Evolutionary conservation across 2,797 vertebrate genomes (phyloP).

Genomic region (Chaenodraco wilsoni): DNA sequence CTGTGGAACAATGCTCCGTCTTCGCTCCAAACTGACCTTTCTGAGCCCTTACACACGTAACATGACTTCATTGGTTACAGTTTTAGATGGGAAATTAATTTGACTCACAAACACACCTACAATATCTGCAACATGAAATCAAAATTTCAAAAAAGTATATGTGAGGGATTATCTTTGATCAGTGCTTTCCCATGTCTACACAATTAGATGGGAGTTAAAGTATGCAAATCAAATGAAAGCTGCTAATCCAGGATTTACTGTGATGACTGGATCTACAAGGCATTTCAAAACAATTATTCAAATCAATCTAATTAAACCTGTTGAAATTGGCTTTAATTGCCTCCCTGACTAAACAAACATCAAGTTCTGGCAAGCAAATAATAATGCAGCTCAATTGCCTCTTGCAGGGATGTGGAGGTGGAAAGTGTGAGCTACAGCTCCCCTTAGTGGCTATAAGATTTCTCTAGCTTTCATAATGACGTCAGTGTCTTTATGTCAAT

Average conservation of each 20-base stretch:
- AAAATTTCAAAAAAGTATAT: slow-evolving; percentile 25
- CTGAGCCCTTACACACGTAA: slow-evolving; percentile 51
- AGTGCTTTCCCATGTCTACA: slow-evolving; percentile 31
- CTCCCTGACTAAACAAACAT: slow-evolving; percentile 79
- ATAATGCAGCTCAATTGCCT: slow-evolving; percentile 48
- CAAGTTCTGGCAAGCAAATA: slow-evolving; percentile 75
- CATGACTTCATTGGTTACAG: slow-evolving; percentile 46
- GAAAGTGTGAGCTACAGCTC: slow-evolving; percentile 60
- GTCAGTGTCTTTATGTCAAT: slow-evolving; percentile 52
- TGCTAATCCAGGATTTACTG: slow-evolving; percentile 73
- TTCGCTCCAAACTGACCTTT: slow-evolving; percentile 65
- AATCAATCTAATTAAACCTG: slow-evolving; percentile 83
- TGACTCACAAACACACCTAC: not conserved
- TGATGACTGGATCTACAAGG: slow-evolving; percentile 68
- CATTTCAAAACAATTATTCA: slow-evolving; percentile 81
- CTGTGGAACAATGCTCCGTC: slow-evolving; percentile 64
- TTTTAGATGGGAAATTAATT: slow-evolving; percentile 50
- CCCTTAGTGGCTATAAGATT: slow-evolving; percentile 62
- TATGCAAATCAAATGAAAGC: slow-evolving; percentile 63
- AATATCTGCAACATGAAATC: slow-evolving; percentile 22
- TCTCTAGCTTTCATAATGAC: slow-evolving; percentile 64
- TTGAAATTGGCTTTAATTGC: slow-evolving; percentile 82
- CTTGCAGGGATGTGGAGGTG: slow-evolving; percentile 17
- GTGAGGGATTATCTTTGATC: slow-evolving; percentile 45
- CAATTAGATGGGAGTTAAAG: slow-evolving; percentile 62